Evolutionary conservation across 1,140 invertebrate species (phyloP).

Genomic region (Cydia splendana): DNA sequence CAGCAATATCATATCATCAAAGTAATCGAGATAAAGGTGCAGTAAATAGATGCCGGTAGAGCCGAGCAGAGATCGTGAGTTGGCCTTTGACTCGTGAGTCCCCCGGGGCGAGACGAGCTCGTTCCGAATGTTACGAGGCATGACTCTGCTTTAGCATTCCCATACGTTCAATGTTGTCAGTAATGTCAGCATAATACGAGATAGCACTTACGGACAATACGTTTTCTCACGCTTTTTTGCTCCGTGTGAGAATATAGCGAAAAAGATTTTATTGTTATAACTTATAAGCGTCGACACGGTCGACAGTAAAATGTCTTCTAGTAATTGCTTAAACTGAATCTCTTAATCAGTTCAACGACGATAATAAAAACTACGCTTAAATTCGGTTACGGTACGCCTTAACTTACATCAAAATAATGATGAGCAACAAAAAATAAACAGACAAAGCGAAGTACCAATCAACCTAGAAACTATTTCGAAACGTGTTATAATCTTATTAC

Average conservation of each 20-base stretch:
- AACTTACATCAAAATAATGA: conserved; percentile 8
- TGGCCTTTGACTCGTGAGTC: conserved; percentile 53
- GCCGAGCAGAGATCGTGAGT: conserved; percentile 55
- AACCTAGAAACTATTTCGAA: conserved; percentile 55
- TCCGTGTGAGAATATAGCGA: conserved; percentile 10
- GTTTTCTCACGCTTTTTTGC: conserved; percentile 21
- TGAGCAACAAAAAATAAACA: conserved; percentile 41
- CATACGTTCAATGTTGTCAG: conserved; percentile 22
- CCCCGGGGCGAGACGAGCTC: conserved; percentile 50
- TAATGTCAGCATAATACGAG: conserved; percentile 1
- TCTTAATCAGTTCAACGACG: conserved; percentile 3
- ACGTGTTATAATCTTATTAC: conserved; percentile 49
- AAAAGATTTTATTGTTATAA: conserved; percentile 1
- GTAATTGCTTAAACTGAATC: conserved; percentile 5
- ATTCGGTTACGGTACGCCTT: not conserved
- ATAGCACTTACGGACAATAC: conserved; percentile 11
- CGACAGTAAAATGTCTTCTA: not conserved
- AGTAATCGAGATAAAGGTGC: conserved; percentile 25
- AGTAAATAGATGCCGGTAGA: conserved; percentile 40
- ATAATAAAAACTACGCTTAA: conserved; percentile 40
- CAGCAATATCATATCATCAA: conserved; percentile 11
- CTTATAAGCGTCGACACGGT: not conserved
- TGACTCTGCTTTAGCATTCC: conserved; percentile 18
- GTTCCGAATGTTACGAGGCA: conserved; percentile 35
- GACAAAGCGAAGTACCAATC: conserved; percentile 41